phyloP scores from a whole-genome alignment of 1,140 invertebrate genomes.

The Lepidotrigona ventralis region DNA sequence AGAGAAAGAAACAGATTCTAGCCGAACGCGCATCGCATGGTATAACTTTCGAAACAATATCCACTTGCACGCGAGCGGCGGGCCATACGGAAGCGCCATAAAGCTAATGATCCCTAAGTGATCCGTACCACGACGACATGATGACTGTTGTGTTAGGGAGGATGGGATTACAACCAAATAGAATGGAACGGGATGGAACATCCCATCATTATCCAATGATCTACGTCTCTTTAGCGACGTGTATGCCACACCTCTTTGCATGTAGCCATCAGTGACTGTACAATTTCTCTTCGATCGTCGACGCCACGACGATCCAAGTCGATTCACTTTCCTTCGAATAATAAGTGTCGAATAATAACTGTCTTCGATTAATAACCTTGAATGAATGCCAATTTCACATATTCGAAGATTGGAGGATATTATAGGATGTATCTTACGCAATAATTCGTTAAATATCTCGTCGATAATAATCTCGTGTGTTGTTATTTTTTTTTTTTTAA shows the following conservation, averaged over 20 bases:
- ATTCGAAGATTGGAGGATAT: too few species aligned
- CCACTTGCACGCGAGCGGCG: conserved; percentile 59
- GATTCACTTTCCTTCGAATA: neutral
- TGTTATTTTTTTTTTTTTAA: too few species aligned
- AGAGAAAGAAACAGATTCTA: neutral
- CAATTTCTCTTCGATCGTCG: neutral
- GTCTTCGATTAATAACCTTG: too few species aligned
- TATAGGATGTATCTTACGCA: too few species aligned
- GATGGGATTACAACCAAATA: conserved; percentile 65
- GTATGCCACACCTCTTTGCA: conserved; percentile 52
- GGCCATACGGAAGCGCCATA: conserved; percentile 66
- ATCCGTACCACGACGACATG: conserved; percentile 68
- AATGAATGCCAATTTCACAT: too few species aligned
- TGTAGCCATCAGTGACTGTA: conserved; percentile 13
- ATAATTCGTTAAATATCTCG: too few species aligned
- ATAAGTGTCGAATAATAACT: too few species aligned
- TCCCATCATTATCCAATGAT: conserved; percentile 74
- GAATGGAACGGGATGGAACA: conserved; percentile 68
- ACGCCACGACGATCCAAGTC: too few species aligned
- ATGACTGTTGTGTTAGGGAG: conserved; percentile 66
- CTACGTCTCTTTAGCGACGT: conserved; percentile 63
- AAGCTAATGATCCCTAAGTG: conserved; percentile 68
- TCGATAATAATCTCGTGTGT: too few species aligned
- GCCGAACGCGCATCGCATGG: neutral
- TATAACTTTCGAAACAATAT: conserved; percentile 36